Evolutionary conservation across 1,140 invertebrate species (phyloP).

Genomic region (Drosophila yakuba): DNA sequence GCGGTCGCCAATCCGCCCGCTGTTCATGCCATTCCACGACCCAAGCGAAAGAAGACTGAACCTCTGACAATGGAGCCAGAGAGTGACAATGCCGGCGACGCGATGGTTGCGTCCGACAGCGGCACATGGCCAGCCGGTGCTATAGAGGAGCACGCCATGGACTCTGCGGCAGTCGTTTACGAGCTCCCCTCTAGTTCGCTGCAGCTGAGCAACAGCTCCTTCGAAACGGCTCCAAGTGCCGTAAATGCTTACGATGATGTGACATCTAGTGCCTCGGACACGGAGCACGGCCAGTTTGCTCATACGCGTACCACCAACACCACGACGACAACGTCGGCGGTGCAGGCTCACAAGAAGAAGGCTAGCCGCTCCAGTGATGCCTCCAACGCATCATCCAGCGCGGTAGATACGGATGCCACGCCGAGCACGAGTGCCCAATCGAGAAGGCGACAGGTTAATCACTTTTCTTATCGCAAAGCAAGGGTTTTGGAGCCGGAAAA

Average conservation of each 20-base stretch:
- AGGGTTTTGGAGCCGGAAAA: constrained; percentile 47
- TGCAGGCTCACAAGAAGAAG: constrained; percentile 66
- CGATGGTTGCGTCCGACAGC: constrained; percentile 18
- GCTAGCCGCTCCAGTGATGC: constrained; percentile 40
- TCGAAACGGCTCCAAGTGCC: constrained; percentile 30
- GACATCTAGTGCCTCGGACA: constrained; percentile 71
- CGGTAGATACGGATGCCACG: constrained; percentile 58
- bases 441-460: constrained; percentile 36
- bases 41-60: constrained; percentile 70
- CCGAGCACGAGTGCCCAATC: constrained; percentile 72
- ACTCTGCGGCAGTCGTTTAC: constrained; percentile 36
- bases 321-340: constrained; percentile 74
- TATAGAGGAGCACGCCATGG: constrained; percentile 69
- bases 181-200: constrained; percentile 67
- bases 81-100: constrained; percentile 15
- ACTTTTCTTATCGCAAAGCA: constrained; percentile 12
- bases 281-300: constrained; percentile 77
- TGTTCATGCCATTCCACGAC: constrained; percentile 44
- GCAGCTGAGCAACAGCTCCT: constrained; percentile 60
- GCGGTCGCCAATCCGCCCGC: constrained; percentile 23
- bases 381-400: constrained; percentile 42
- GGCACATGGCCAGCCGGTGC: constrained; percentile 62
- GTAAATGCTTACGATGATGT: constrained; percentile 61
- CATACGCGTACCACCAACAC: constrained; percentile 80
- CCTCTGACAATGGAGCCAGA: constrained; percentile 23